A percentile compares a stretch with the other conserved stretches of the same genome.
These are phyloP conservation scores for Euborellia annulipes DNA, from an alignment of 1,140 invertebrate species.

Conservation along the genomic window DNA sequence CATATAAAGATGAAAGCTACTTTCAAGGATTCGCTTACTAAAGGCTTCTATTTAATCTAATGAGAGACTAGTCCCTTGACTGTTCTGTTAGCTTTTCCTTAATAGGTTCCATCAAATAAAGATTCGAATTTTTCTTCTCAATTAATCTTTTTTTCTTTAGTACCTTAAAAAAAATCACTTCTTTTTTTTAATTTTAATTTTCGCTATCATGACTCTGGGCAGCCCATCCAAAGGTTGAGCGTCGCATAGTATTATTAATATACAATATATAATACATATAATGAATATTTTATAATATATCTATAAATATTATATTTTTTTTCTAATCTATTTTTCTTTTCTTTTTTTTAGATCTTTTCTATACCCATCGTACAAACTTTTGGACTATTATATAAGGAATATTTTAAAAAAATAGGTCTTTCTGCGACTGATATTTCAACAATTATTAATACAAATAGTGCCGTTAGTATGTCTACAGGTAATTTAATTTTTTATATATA, in stretches of 20 bases:
- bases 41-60: too few species aligned
- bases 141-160: slow-evolving; percentile 21
- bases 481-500: slow-evolving; percentile 5
- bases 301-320: background rate
- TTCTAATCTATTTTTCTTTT: background rate
- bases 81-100: too few species aligned
- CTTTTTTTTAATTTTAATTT: slow-evolving; percentile 10
- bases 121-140: too few species aligned
- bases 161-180: background rate
- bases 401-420: slow-evolving; percentile 38
- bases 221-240: too few species aligned
- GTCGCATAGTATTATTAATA: too few species aligned
- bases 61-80: too few species aligned
- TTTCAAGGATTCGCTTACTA: too few species aligned
- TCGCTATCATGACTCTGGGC: slow-evolving; percentile 17
- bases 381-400: slow-evolving; percentile 44
- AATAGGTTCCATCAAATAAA: too few species aligned
- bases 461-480: slow-evolving; percentile 44
- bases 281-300: background rate
- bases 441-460: slow-evolving; percentile 41
- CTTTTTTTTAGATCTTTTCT: slow-evolving; percentile 35
- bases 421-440: slow-evolving; percentile 35
- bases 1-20: too few species aligned
- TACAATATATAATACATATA: background rate
- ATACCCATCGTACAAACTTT: slow-evolving; percentile 43